Evolutionary conservation across 2,113 vertebrate genomes (phyloP).

Genomic region (Prochilodus magdalenae): DNA sequence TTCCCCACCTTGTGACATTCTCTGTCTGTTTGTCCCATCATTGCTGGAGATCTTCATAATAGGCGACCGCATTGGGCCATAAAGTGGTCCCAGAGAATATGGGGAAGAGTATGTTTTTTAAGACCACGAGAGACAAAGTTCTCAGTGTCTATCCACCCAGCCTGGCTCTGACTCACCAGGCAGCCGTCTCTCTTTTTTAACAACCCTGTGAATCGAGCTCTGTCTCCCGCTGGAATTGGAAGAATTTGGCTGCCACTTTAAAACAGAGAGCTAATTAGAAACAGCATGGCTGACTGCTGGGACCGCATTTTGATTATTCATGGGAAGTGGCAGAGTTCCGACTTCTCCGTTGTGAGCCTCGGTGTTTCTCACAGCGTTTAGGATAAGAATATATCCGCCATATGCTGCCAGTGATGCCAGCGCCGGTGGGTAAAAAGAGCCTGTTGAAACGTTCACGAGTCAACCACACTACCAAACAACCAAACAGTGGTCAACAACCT

Average conservation of each 20-base stretch:
- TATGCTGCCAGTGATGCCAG: not conserved
- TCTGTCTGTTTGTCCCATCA: slow-evolving; percentile 8
- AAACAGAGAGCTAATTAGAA: slow-evolving; percentile 45
- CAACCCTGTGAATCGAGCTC: slow-evolving; percentile 10
- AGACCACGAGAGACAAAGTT: slow-evolving; percentile 15
- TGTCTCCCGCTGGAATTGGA: slow-evolving; percentile 24
- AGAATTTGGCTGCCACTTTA: slow-evolving; percentile 36
- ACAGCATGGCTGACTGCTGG: slow-evolving; percentile 37
- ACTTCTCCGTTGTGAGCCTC: slow-evolving; percentile 34
- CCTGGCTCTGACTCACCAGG: slow-evolving; percentile 33
- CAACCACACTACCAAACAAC: no score
- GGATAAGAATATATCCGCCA: not conserved
- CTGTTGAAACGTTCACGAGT: no score
- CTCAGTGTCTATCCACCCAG: slow-evolving; percentile 14
- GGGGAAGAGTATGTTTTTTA: slow-evolving; percentile 13
- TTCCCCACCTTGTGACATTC: slow-evolving; percentile 14
- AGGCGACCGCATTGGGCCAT: not conserved
- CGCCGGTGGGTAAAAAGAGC: no score
- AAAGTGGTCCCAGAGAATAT: not conserved
- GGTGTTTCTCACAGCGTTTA: slow-evolving; percentile 7
- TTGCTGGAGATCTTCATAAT: not conserved
- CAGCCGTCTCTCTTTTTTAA: not conserved
- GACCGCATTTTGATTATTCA: slow-evolving; percentile 28
- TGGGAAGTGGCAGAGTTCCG: slow-evolving; percentile 2
- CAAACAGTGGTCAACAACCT: no score